Evolutionary conservation across 2,797 vertebrate genomes (phyloP).

Genomic region (Halcyon leucocephala): DNA sequence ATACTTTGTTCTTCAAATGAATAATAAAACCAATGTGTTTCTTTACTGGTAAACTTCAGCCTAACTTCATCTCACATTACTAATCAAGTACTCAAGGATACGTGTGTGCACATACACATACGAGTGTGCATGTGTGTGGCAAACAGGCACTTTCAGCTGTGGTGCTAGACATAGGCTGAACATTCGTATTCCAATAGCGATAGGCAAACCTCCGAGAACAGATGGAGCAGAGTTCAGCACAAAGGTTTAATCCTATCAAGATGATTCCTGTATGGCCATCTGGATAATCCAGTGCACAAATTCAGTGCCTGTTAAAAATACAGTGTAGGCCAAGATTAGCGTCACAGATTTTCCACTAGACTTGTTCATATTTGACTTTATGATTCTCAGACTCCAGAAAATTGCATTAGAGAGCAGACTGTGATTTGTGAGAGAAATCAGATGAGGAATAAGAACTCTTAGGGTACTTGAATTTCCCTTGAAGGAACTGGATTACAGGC

Average conservation of each 20-base stretch:
- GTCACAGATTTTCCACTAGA: constrained; percentile 89
- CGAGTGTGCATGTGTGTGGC: neutral
- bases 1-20: constrained; percentile 61
- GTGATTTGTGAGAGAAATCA: constrained; percentile 70
- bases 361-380: constrained; percentile 87
- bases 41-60: constrained; percentile 47
- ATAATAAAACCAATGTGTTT: constrained; percentile 60
- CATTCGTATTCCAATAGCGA: constrained; percentile 73
- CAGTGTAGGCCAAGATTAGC: constrained; percentile 89
- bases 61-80: constrained; percentile 44
- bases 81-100: constrained; percentile 42
- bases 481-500: constrained; percentile 60
- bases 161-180: constrained; percentile 59
- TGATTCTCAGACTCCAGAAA: constrained; percentile 77
- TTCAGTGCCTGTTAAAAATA: constrained; percentile 92
- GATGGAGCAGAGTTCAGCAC: constrained; percentile 92
- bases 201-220: constrained; percentile 81
- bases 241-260: constrained; percentile 99
- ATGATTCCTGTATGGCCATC: constrained; percentile 96
- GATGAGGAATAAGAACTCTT: constrained; percentile 61
- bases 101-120: neutral
- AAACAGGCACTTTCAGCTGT: constrained; percentile 9
- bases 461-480: constrained; percentile 64
- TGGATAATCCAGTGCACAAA: constrained; percentile 93
- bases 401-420: constrained; percentile 73